A percentile compares a stretch with the other conserved stretches of the same genome.
These are phyloP conservation scores for Bergia sp. DNA, from an alignment of 92 coral and sea anemone genomes.

Conservation along the genomic window DNA sequence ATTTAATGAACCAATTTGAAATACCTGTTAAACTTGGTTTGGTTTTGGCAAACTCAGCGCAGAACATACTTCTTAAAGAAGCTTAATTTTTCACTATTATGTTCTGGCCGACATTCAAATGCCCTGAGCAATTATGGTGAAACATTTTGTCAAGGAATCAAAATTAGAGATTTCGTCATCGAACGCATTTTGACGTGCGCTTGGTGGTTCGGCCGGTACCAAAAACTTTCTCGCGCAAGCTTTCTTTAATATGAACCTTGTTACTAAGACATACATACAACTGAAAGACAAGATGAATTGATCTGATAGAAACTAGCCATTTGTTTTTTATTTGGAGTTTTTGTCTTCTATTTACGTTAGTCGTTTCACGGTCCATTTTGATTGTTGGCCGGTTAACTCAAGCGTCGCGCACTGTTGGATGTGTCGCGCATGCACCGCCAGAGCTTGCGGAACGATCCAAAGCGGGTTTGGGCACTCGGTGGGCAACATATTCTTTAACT, in stretches of 20 bases:
- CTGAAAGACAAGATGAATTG: too few species aligned
- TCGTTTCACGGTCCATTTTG: not conserved
- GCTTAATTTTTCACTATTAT: not conserved
- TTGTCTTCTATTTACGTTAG: not conserved
- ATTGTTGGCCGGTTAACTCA: not conserved
- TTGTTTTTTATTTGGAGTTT: not conserved
- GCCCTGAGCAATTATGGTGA: not conserved
- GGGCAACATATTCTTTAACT: not conserved
- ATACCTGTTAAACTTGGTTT: not conserved
- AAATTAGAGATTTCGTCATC: constrained; percentile 14
- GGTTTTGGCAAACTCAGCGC: not conserved
- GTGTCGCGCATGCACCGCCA: not conserved
- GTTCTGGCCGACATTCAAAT: not conserved
- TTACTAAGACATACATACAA: not conserved
- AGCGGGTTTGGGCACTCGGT: constrained; percentile 5
- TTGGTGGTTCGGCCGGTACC: not conserved
- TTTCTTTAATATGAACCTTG: not conserved
- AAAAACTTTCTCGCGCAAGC: not conserved
- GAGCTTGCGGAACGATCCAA: not conserved
- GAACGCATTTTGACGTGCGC: not conserved
- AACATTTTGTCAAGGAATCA: not conserved
- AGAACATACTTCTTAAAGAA: too few species aligned
- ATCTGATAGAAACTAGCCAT: too few species aligned
- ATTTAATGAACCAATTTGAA: not conserved
- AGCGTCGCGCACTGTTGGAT: not conserved